Base-by-base conservation (phyloP, 2,888 invertebrate genomes). In the Siphlonurus alternatus region DNA sequence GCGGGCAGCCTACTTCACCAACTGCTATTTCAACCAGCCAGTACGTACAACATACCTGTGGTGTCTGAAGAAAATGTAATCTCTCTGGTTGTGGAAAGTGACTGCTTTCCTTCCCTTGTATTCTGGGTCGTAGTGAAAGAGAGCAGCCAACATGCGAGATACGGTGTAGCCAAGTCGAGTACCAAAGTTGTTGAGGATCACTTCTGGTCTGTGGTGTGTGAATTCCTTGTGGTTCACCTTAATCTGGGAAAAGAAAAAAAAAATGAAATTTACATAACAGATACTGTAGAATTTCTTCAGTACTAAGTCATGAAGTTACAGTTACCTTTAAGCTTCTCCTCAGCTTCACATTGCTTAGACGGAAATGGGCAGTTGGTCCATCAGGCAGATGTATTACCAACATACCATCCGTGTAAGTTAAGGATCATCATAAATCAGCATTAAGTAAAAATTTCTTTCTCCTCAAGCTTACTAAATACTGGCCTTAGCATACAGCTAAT, bases 21-120 rank as follows among this genome's bases (percentile, higher is more conserved):
- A 38, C 38, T 15, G 15, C 38, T 38, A 38, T 15, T 15, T 38
- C 15, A 38, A 38, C 15, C 5, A 38, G 15, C 38, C 38, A 5
- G 38, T 38, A 38, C 5, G 15, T 10, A 10, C 7, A 38, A 38
- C 38, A 10, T 71, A 90, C 85, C 95, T 85, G 76, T 99, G 97
- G 77, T 99, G 97, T 65, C 99, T 84, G 75, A 99, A 97, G 79
- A 99, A 99, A 70, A 99, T 93, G 74, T 91, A 99, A 79, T 99
- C 99, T 66, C 99, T 81, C 76, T 99, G 99, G 78, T 99, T 99
- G 77, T 99, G 99, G 75, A 99, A 97, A 25, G 98, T 97, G 67
- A 95, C 93, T 0, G 88, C 93, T 67, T 97, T 82, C 2, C 95
- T 82, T 0, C 98, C 98, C 68, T 85, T 85, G 77, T 96, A 99